Evolutionary conservation across 2,888 invertebrate genomes (phyloP), one percentile per base, ranked within the genome.

Genomic region (Chelonus formosanus): DNA sequence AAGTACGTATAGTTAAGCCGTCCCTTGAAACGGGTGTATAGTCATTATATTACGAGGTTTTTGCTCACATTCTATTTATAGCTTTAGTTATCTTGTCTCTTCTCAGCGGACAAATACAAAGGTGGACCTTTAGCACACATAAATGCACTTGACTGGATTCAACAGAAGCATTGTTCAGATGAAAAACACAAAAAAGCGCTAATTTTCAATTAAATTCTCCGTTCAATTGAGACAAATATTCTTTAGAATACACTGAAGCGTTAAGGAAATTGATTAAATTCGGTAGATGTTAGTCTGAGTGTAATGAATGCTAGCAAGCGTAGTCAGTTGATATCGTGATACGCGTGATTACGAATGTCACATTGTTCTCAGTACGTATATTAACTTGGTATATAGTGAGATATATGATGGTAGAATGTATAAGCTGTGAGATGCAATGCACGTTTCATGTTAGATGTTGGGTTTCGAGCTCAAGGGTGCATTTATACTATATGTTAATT

Each of bases 271-370:
- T 52, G 52, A 52, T 52, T 52, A 52, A 52, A 52, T 52, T 52
- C 32, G 8, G 52, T 52, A 7, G 32, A 52, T 52, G 52, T 31
- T 32, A 52, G 52, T 52, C 31, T 8, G 34, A 57, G 35, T 59
- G 48, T 20, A 3, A 20, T 47, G 34, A 20, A 35, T 36, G 7
- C 10, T n/a, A 40, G 48, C 34, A 54, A 48, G 40, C 58, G 35
- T 58, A 52, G 55, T 64, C 57, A 44, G 68, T 61, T 67, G 63
- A 65, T 68, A 68, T 61, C 65, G 59, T 58, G 56, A 70, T 67
- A 70, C 67, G 68, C 70, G 68, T 68, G 70, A 71, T 70, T 67
- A 70, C 68, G 68, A 54, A 61, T 63, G 68, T 67, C 70, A 63
- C 60, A 71, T 71, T 68, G 62, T 65, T 53, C 59, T 59, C 47